Base-by-base conservation (phyloP, 2,113 vertebrate genomes). In the Amblyopsis rosae region DNA sequence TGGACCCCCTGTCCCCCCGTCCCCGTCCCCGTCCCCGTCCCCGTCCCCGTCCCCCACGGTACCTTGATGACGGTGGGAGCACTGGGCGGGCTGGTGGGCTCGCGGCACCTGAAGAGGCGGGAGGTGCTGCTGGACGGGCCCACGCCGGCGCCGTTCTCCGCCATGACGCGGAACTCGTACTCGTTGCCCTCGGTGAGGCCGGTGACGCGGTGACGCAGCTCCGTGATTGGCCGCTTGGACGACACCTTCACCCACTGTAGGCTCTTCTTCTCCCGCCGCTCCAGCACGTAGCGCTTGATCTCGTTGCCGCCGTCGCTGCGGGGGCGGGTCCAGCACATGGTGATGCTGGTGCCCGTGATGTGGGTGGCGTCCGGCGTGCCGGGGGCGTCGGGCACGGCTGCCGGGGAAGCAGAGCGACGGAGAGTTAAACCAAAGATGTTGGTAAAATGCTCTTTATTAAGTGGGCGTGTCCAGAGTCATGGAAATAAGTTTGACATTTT, bases 241-340 rank as follows among this genome's bases (percentile, higher is more conserved):
- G 91, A 94, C 56, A 99, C 97, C 89, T 96, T 99, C 47, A 99
- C 89, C 98, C 98, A 99, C 53, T 89, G 90, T 61, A 96, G 91
- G 72, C 98, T 99, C 89, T 98, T 99, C 89, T 98, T 99, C 89
- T 99, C 98, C 88, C 97, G 93, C 57, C 98, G 95, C 88, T 99
- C 98, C 35, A 99, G 92, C 84, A 99, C 96, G 72, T 99, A 99
- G 3, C 96, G 94, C 53, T 95, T 95, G 80, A 99, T 99, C 86
- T 99, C 98, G 6, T 94, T 98, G 81, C 98, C 98, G 35, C 98
- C 98, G 72, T 99, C 97, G 66, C 94, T 93, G 77, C 92, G 92
- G 67, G 98, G 97, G 79, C 98, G 94, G 72, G 94, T 89, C 98
- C 98, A 99, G 62, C 95, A 94, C 62, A 96, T 19, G 1, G 96